phyloP scores from a whole-genome alignment of 2,797 vertebrate genomes.

The Steatocranus sp. region DNA sequence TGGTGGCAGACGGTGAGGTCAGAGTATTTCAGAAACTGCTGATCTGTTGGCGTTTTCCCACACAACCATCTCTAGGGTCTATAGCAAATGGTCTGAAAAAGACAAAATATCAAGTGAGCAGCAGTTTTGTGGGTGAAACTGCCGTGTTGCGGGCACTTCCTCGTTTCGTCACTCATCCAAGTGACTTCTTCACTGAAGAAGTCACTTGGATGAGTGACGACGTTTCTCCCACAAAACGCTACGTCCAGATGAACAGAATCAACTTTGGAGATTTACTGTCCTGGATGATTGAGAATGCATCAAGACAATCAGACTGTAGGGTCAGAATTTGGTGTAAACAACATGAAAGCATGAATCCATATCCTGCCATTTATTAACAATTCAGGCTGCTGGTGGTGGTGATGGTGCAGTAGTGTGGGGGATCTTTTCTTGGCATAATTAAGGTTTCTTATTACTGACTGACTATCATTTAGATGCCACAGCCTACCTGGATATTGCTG shows the following conservation, averaged over 20 bases:
- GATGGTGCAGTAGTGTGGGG: neutral
- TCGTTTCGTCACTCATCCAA: too few species aligned
- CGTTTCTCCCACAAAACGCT: too few species aligned
- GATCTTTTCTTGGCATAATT: neutral
- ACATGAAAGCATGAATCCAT: neutral
- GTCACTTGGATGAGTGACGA: too few species aligned
- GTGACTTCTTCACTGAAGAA: too few species aligned
- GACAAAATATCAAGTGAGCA: neutral
- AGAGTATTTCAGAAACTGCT: neutral
- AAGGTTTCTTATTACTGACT: neutral
- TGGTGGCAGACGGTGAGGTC: neutral
- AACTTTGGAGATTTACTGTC: too few species aligned
- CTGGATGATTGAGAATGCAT: too few species aligned
- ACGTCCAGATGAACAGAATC: too few species aligned
- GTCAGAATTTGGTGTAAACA: neutral
- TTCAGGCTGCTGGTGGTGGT: neutral
- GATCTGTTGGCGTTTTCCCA: neutral
- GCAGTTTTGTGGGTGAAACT: neutral
- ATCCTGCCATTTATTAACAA: neutral
- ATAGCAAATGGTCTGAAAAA: neutral
- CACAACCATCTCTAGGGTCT: neutral
- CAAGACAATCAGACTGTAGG: neutral
- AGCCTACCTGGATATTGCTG: neutral
- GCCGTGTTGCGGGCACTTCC: too few species aligned
- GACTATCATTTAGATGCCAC: neutral